phyloP scores from a whole-genome alignment of 1,140 invertebrate species.

The Acromyrmex echinatior region DNA sequence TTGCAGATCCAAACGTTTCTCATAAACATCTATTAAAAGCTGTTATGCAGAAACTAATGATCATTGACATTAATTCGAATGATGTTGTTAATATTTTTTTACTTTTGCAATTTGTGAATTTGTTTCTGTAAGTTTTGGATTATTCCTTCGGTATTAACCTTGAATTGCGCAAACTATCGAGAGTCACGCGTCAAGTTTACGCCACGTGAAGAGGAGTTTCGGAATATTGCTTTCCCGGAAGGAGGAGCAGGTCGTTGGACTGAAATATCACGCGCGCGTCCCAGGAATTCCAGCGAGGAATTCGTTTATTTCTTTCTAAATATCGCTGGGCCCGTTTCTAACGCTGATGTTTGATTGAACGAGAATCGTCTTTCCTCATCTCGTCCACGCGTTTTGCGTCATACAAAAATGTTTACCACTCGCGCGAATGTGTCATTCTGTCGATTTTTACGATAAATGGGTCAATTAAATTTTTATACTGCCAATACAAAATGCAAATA shows the following conservation, averaged over 20 bases:
- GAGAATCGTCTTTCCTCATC: conserved; percentile 19
- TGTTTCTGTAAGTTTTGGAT: not conserved
- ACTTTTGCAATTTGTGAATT: not conserved
- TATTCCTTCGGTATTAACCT: conserved; percentile 5
- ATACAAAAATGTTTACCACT: not conserved
- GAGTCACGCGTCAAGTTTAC: conserved; percentile 2
- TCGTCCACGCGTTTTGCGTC: conserved; percentile 35
- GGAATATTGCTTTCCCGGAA: conserved; percentile 66
- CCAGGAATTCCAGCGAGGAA: conserved; percentile 76
- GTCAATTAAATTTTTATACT: not conserved
- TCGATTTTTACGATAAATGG: not conserved
- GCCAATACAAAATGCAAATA: not conserved
- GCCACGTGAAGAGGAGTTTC: conserved; percentile 46
- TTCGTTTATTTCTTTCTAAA: conserved; percentile 83
- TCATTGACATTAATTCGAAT: not conserved
- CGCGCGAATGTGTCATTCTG: not conserved
- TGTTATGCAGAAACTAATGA: not conserved
- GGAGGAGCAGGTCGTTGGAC: conserved; percentile 81
- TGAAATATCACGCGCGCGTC: conserved; percentile 81
- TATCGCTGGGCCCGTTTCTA: conserved; percentile 72
- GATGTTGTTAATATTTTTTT: not conserved
- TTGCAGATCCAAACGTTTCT: not conserved
- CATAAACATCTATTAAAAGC: conserved; percentile 1
- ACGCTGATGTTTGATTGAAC: conserved; percentile 74
- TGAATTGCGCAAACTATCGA: not conserved